Percentiles rank a stretch among this genome's conserved stretches.
phyloP scores from a whole-genome alignment of 2,888 invertebrate genomes.

The Nysson spinosus region DNA sequence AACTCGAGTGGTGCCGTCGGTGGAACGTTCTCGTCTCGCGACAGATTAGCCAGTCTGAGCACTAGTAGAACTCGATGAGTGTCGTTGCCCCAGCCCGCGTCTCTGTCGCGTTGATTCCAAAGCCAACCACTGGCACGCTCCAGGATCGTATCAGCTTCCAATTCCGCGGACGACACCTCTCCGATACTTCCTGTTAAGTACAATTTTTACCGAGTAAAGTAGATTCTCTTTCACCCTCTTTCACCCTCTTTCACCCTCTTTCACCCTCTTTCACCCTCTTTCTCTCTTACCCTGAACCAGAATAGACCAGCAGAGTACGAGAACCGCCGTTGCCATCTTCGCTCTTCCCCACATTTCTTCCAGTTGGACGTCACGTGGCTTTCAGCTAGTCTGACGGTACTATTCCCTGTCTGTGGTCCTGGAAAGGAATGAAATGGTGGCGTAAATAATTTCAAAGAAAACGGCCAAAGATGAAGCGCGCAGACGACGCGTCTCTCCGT shows the following conservation, averaged over 20 bases:
- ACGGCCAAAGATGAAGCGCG: too few relatives aligned
- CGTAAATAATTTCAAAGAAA: too few relatives aligned
- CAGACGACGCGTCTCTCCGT: too few relatives aligned
- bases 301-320: slow-evolving; percentile 61
- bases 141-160: slow-evolving; percentile 79
- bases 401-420: too few relatives aligned
- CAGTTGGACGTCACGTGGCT: too few relatives aligned
- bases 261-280: slow-evolving; percentile 24
- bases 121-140: slow-evolving; percentile 87
- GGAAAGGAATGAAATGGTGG: too few relatives aligned
- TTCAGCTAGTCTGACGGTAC: too few relatives aligned
- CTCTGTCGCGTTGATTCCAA: slow-evolving; percentile 84
- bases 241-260: background rate
- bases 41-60: slow-evolving; percentile 83
- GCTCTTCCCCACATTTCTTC: slow-evolving; percentile 73
- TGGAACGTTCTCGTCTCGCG: slow-evolving; percentile 80
- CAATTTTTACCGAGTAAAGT: background rate
- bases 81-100: slow-evolving; percentile 91
- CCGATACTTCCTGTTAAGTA: slow-evolving; percentile 8
- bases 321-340: slow-evolving; percentile 66
- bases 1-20: slow-evolving; percentile 83
- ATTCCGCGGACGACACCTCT: slow-evolving; percentile 22
- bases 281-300: slow-evolving; percentile 61
- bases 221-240: too few relatives aligned
- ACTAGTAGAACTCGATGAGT: slow-evolving; percentile 90